phyloP scores from a whole-genome alignment of 2,113 vertebrate species.

The Rhabdornis inornatus region DNA sequence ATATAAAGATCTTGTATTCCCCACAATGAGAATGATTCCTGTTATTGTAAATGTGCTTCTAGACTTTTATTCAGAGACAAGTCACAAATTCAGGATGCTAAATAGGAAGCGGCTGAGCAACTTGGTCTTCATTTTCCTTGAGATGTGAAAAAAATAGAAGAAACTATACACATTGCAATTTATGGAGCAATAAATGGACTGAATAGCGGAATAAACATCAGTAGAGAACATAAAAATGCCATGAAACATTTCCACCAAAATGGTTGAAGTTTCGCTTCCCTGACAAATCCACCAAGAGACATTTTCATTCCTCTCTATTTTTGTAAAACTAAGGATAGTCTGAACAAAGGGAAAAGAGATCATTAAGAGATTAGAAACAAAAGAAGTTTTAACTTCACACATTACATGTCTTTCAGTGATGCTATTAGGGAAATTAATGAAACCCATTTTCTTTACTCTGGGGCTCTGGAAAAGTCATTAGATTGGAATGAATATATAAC shows the following conservation, averaged over 20 bases:
- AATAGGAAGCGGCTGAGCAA: not conserved
- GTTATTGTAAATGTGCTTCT: not conserved
- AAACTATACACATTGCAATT: slow-evolving; percentile 34
- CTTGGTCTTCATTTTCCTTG: slow-evolving; percentile 51
- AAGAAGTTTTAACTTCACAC: slow-evolving; percentile 55
- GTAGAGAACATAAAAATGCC: slow-evolving; percentile 45
- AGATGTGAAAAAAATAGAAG: slow-evolving; percentile 30
- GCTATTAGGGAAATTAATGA: slow-evolving; percentile 72
- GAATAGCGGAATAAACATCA: slow-evolving; percentile 55
- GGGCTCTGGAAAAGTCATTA: slow-evolving; percentile 67
- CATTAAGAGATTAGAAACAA: slow-evolving; percentile 69
- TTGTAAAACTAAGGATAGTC: slow-evolving; percentile 32
- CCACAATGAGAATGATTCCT: not conserved
- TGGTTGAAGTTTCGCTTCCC: slow-evolving; percentile 32
- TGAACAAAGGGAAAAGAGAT: slow-evolving; percentile 58
- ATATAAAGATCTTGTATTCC: not conserved
- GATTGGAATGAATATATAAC: slow-evolving; percentile 67
- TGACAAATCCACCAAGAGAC: slow-evolving; percentile 20
- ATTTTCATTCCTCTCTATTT: slow-evolving; percentile 51
- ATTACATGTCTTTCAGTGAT: slow-evolving; percentile 64
- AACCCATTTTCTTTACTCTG: slow-evolving; percentile 67
- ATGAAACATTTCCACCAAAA: slow-evolving; percentile 46
- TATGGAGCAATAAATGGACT: slow-evolving; percentile 54
- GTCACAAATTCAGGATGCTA: slow-evolving; percentile 31
- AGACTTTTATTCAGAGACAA: not conserved